These are phyloP conservation scores for Halcyon leucocephala DNA, from an alignment of 2,797 vertebrate species.

Conservation along the genomic window DNA sequence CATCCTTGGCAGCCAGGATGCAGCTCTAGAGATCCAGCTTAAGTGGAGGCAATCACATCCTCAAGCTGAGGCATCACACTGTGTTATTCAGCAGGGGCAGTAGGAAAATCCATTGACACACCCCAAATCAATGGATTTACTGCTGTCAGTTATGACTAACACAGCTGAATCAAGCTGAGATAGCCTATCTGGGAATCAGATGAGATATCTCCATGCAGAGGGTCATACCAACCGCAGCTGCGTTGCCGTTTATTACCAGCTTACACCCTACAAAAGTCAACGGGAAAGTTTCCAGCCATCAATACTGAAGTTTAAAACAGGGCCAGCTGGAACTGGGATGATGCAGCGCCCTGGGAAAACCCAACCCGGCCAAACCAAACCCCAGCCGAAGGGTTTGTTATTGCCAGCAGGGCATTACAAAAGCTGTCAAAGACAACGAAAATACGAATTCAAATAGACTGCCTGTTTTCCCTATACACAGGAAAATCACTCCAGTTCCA, in stretches of 20 bases:
- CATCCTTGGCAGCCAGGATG: not conserved
- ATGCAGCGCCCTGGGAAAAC: not conserved
- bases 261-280: not conserved
- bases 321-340: not conserved
- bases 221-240: not conserved
- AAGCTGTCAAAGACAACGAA: slow-evolving; percentile 20
- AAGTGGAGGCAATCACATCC: rapidly evolving
- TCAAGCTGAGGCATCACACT: not conserved
- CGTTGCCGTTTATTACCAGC: not conserved
- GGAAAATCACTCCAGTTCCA: not conserved
- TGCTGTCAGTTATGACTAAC: not conserved
- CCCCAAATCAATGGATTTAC: not conserved
- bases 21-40: not conserved
- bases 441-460: not conserved
- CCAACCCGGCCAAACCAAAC: not conserved
- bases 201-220: not conserved
- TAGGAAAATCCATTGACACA: not conserved
- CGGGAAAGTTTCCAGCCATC: not conserved
- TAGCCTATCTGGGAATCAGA: not conserved
- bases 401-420: not conserved
- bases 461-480: not conserved
- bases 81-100: not conserved
- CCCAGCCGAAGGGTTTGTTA: not conserved
- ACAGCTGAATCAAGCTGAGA: not conserved
- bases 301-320: not conserved